Evolutionary conservation across 2,888 invertebrate species (phyloP), one percentile per base, ranked within the genome.

Genomic region (Unio delphinus): DNA sequence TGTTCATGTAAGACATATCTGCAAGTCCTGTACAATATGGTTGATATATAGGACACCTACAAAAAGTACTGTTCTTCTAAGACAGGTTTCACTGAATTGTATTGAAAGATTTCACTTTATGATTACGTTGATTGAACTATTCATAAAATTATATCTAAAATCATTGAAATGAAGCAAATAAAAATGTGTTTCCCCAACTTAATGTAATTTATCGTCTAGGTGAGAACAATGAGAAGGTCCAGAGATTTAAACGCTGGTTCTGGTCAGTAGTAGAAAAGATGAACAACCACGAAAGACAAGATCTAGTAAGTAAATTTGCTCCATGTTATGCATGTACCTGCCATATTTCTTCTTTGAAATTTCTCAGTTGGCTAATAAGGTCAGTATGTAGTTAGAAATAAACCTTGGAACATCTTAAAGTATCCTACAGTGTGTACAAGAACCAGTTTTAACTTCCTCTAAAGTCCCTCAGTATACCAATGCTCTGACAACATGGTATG

Each of bases 241-340:
- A 88, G 78, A 87, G 90, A 61, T 99, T 99, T 91, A 99, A 99
- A 90, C 93, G 97, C 78, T 99, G 99, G 99, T 94, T 99, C 77
- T 99, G 99, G 99, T 96, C 96, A 58, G 98, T 99, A 83, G 96
- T 99, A 28, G 98, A 98, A 90, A 97, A 97, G 91, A 98, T 99
- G 97, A 95, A 95, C 68, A 95, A 95, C 86, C 92, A 95, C 68
- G 99, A 99, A 91, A 92, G 97, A 89, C 99, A 99, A 91, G 98
- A 98, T 91, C 93, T 98, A 93, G 98, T 98, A 90, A 92, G 93
- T 81, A 58, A 4, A 23, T n/a, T n/a, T 55, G 1, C 3, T 30
- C 17, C n/a, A 6, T 23, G 23, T 23, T 23, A 23, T 23, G 23
- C 23, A 23, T 45, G 30, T 26, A 20, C 54, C 54, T 59, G 15